Evolutionary conservation across 1,140 invertebrate species (phyloP).

Genomic region (Tetraneura akinire): DNA sequence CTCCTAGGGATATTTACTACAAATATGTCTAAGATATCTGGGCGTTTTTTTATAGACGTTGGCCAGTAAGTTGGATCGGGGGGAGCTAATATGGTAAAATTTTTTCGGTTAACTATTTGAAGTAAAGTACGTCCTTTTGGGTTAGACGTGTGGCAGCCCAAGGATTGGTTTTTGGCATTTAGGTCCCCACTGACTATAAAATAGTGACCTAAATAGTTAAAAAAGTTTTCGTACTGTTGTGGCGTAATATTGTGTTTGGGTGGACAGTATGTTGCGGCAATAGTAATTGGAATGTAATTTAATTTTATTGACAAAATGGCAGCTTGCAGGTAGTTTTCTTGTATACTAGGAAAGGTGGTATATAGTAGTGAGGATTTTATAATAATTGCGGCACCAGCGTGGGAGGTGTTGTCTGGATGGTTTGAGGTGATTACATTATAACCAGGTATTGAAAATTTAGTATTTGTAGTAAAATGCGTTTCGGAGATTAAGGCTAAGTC

Average conservation of each 20-base stretch:
- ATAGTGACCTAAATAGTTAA: neutral
- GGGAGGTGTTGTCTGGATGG: neutral
- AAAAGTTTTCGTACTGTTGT: neutral
- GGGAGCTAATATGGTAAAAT: neutral
- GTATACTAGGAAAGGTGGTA: neutral
- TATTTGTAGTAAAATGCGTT: too few species aligned
- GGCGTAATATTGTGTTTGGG: neutral
- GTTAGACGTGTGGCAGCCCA: neutral
- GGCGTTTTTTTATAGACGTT: neutral
- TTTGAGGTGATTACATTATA: too few species aligned
- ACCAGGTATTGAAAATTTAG: too few species aligned
- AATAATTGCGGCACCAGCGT: neutral
- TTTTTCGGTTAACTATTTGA: neutral
- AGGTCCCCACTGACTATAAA: conserved; percentile 27
- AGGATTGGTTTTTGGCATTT: too few species aligned
- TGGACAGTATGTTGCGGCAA: neutral
- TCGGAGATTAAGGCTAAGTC: too few species aligned
- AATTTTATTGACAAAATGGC: neutral
- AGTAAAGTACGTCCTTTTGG: neutral
- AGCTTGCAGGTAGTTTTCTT: neutral
- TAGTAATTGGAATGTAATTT: neutral
- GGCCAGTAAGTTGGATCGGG: neutral
- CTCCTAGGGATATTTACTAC: neutral
- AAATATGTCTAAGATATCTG: conserved; percentile 34
- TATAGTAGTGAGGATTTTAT: neutral